These are phyloP conservation scores for Biston betularia DNA, from an alignment of 2,888 invertebrate genomes.

Conservation along the genomic window DNA sequence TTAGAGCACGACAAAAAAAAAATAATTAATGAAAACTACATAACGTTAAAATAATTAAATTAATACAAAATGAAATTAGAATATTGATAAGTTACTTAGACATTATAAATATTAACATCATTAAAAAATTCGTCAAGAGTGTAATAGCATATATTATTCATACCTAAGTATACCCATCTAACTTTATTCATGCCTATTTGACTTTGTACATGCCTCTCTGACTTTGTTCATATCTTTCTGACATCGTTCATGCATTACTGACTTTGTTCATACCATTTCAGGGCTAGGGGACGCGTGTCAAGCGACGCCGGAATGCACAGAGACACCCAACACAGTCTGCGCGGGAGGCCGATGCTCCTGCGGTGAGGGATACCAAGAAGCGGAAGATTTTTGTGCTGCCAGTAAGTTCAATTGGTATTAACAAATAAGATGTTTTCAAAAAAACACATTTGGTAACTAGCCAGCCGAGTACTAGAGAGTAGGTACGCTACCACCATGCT, in stretches of 20 bases:
- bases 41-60: too few relatives aligned
- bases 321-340: conserved; percentile 59
- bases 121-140: too few relatives aligned
- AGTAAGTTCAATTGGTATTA: conserved; percentile 53
- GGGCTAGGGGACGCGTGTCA: conserved; percentile 70
- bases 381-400: conserved; percentile 63
- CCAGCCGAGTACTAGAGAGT: too few relatives aligned
- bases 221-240: background rate
- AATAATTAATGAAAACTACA: too few relatives aligned
- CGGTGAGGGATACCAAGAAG: conserved; percentile 57
- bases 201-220: background rate
- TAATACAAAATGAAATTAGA: too few relatives aligned
- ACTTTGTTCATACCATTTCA: conserved; percentile 38
- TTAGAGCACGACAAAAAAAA: too few relatives aligned
- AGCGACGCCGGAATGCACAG: conserved; percentile 64
- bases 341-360: conserved; percentile 52
- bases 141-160: too few relatives aligned
- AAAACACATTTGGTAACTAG: too few relatives aligned
- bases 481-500: too few relatives aligned
- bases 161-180: too few relatives aligned
- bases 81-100: too few relatives aligned
- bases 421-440: background rate
- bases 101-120: too few relatives aligned
- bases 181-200: background rate
- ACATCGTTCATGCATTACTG: background rate